These are phyloP conservation scores for Gobius niger DNA, from an alignment of 2,113 vertebrate species.

Conservation along the genomic window DNA sequence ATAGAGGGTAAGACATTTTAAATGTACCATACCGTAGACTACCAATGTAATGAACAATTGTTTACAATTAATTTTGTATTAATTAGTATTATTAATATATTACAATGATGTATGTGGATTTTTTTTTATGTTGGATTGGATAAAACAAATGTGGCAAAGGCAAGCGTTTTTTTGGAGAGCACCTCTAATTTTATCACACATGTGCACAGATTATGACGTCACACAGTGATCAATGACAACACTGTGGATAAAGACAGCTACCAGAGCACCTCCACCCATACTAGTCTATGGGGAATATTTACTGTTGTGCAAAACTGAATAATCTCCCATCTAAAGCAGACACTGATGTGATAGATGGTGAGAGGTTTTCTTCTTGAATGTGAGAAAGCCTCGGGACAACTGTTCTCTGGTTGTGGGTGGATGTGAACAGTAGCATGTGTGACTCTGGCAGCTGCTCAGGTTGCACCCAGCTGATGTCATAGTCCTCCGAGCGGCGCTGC, in stretches of 20 bases:
- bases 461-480: conserved; percentile 72
- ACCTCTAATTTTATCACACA: background rate
- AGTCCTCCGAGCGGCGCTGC: conserved; percentile 39
- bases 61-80: too few relatives aligned
- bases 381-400: conserved; percentile 14
- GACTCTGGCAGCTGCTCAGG: conserved; percentile 55
- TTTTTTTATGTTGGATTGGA: too few relatives aligned
- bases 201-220: background rate
- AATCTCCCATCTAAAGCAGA: background rate
- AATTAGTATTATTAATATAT: too few relatives aligned
- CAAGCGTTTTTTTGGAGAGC: background rate
- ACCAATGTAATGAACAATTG: too few relatives aligned
- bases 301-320: background rate
- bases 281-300: background rate
- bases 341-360: background rate
- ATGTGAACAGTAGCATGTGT: conserved; percentile 65
- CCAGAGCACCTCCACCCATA: background rate
- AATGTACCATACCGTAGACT: too few relatives aligned
- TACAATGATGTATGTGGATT: too few relatives aligned
- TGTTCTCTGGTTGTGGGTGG: conserved; percentile 30
- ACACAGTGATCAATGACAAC: background rate
- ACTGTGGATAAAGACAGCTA: background rate
- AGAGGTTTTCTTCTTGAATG: background rate
- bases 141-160: too few relatives aligned
- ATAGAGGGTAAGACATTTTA: too few relatives aligned